phyloP scores from a whole-genome alignment of 2,888 invertebrate species.

The Macrosoma leucophasiata region DNA sequence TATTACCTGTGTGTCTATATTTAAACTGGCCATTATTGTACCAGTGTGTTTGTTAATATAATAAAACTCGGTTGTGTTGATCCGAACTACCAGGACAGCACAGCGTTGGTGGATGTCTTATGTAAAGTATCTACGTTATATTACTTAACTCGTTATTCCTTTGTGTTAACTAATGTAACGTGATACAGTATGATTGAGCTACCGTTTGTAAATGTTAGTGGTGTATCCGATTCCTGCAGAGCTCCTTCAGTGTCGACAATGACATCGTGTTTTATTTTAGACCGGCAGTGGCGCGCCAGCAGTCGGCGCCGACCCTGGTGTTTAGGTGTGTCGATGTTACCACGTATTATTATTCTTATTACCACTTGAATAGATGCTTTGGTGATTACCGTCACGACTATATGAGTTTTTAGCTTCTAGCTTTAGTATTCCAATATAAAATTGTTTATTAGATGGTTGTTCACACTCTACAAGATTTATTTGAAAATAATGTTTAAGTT shows the following conservation, averaged over 20 bases:
- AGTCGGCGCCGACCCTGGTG: constrained; percentile 75
- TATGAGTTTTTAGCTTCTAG: background rate
- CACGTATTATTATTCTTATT: constrained; percentile 49
- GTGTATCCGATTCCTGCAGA: constrained; percentile 32
- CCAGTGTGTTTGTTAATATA: too few species aligned
- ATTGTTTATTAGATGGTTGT: background rate
- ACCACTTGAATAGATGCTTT: constrained; percentile 43
- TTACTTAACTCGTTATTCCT: too few species aligned
- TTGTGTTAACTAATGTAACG: too few species aligned
- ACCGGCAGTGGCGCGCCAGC: constrained; percentile 75
- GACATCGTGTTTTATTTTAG: constrained; percentile 73
- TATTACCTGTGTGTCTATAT: too few species aligned
- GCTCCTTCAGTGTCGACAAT: constrained; percentile 52
- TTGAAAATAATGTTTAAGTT: background rate
- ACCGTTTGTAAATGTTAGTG: constrained; percentile 22
- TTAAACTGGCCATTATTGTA: too few species aligned
- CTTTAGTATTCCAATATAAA: constrained; percentile 19
- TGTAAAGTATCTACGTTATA: too few species aligned
- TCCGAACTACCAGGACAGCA: too few species aligned
- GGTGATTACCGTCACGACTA: constrained; percentile 7
- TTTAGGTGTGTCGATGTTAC: constrained; percentile 77
- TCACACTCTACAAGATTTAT: background rate
- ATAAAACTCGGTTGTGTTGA: too few species aligned
- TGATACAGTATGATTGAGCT: constrained; percentile 14
- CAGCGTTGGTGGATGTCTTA: too few species aligned